Base-by-base conservation (phyloP, 2,888 invertebrate species). In the Syritta pipiens region DNA sequence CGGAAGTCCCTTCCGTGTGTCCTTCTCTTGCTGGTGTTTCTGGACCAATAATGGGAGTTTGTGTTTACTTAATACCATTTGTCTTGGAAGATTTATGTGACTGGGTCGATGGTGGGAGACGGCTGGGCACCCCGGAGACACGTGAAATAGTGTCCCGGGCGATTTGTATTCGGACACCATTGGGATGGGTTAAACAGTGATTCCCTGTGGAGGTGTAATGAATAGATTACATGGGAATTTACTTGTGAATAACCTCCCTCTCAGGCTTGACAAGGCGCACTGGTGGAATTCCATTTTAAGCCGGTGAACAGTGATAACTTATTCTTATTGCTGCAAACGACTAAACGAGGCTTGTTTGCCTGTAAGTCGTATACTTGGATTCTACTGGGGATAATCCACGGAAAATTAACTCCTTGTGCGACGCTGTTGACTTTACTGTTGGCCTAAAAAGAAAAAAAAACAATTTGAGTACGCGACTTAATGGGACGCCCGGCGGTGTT, bases 11-110 rank as follows among this genome's bases (percentile, higher is more conserved):
- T 42, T 42, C n/a, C n/a, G n/a, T n/a, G n/a, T n/a, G n/a, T n/a
- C n/a, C n/a, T n/a, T n/a, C 44, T 28, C 17, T 4, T 22, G 35
- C 14, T 19, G 26, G 7, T 7, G 37, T 57, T 63, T 63, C 60
- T 79, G 62, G 62, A 62, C 79, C 49, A 30, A 53, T 79, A 79
- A 79, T 79, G 79, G 62, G 14, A 79, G 57, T 79, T 79, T 74
- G 79, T 79, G 74, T 79, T 79, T 79, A 74, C 74, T 62, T 74
- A 74, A 79, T 74, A 79, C 74, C 79, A 79, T 79, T 79, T 79
- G 79, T 74, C 79, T 79, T 79, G 49, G 49, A 74, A 79, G 79
- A 79, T 79, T 79, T 79, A 79, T 79, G 74, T 74, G 68, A 37
- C 32, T 26, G 9, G 44, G 62, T 49, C 60, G 59, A 28, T 14